Conservation (phyloP, 2,888 invertebrate genomes). For the Teleogryllus oceanicus region DNA sequence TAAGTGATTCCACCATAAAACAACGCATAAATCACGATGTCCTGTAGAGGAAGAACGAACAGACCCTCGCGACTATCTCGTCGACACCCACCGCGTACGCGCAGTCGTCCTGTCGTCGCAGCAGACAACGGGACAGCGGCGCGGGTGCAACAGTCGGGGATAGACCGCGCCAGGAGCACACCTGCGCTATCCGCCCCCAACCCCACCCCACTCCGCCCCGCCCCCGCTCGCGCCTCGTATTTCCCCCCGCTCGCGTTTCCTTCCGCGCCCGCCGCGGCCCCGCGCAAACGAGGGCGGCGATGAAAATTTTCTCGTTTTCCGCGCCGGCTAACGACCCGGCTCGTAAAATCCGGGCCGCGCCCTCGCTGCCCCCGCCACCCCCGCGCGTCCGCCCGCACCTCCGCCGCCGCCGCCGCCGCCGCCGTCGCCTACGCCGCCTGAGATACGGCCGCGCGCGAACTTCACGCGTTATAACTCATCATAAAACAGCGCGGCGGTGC, state of each 20-base stretch:
- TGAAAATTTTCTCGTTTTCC: slow-evolving; percentile 9
- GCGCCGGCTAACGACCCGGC: not conserved
- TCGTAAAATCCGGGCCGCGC: slow-evolving; percentile 18
- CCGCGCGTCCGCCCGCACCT: not conserved
- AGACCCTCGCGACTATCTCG: no score
- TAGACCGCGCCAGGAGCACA: not conserved
- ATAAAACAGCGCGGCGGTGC: not conserved
- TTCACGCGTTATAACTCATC: slow-evolving; percentile 18
- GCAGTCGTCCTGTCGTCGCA: no score
- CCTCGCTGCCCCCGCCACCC: not conserved
- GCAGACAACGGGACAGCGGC: no score
- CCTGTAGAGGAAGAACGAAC: no score
- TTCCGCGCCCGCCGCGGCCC: not conserved
- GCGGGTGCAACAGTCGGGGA: no score
- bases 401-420: not conserved
- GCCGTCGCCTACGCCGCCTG: not conserved
- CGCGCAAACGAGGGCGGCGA: slow-evolving; percentile 9
- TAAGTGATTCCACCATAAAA: no score
- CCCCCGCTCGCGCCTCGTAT: not conserved
- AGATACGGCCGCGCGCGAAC: not conserved
- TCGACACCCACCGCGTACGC: no score
- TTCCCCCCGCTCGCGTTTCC: not conserved
- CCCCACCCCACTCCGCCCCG: not conserved
- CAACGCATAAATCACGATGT: no score
- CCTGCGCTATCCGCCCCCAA: not conserved